Conservation (phyloP, 2,888 invertebrate species). For the Thecocarcelia acutangulata region DNA sequence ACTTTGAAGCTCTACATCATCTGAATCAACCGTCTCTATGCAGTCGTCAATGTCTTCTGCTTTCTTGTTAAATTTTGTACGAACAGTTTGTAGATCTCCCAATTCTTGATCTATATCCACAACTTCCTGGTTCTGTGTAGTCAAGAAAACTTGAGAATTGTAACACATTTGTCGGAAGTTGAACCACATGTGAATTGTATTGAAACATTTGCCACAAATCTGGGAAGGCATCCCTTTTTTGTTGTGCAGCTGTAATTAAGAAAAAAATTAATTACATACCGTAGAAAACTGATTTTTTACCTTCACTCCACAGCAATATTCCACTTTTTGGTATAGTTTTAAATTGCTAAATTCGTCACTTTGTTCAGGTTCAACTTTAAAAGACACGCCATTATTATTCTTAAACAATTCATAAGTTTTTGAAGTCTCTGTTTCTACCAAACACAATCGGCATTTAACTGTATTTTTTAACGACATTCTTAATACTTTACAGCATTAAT, state of each 20-base stretch:
- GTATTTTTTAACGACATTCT: constrained; percentile 68
- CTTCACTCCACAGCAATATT: constrained; percentile 75
- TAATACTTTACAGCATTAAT: constrained; percentile 12
- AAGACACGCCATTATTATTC: constrained; percentile 45
- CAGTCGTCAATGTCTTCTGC: constrained; percentile 47
- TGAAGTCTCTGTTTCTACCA: constrained; percentile 71
- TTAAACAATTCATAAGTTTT: constrained; percentile 72
- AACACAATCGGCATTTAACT: constrained; percentile 73
- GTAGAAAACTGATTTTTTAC: constrained; percentile 60
- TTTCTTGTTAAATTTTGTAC: constrained; percentile 55
- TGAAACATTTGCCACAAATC: constrained; percentile 75
- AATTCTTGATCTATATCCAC: constrained; percentile 52
- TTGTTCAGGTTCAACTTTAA: constrained; percentile 44
- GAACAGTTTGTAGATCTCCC: constrained; percentile 53
- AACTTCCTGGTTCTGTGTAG: constrained; percentile 45
- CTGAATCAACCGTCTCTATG: constrained; percentile 4
- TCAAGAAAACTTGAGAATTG: constrained; percentile 77
- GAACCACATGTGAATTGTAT: constrained; percentile 76
- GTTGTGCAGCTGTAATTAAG: constrained; percentile 45
- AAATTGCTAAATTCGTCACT: constrained; percentile 54
- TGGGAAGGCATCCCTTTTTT: constrained; percentile 72
- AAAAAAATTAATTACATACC: neutral
- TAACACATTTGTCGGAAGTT: constrained; percentile 78
- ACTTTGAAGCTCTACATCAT: constrained; percentile 15
- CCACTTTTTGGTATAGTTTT: constrained; percentile 71